A percentile compares a stretch with the other conserved stretches of the same genome.
Evolutionary conservation across 2,113 vertebrate genomes (phyloP).

Genomic region (Saguinus imperator): DNA sequence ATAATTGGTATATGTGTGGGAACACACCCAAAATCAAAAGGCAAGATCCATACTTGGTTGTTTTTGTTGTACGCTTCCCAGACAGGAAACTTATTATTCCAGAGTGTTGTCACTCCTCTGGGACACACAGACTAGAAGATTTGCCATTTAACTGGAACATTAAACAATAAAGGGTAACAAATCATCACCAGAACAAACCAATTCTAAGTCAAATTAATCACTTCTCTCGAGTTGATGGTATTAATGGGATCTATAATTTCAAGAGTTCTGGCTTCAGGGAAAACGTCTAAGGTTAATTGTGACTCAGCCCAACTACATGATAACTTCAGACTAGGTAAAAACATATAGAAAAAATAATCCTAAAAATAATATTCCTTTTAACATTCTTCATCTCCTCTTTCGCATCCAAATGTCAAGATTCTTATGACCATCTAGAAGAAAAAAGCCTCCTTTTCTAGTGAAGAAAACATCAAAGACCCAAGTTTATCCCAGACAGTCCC

Average conservation of each 20-base stretch:
- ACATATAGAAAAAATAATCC: not conserved
- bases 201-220: not conserved
- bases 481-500: not conserved
- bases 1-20: not conserved
- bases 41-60: not conserved
- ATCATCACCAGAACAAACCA: slow-evolving; percentile 11
- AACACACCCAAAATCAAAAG: not conserved
- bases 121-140: slow-evolving; percentile 58
- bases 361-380: not conserved
- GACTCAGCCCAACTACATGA: not conserved
- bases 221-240: not conserved
- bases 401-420: not conserved
- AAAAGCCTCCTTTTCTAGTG: not conserved
- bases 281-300: not conserved
- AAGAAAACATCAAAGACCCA: not conserved
- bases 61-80: slow-evolving; percentile 64
- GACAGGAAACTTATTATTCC: slow-evolving; percentile 57
- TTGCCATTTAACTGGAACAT: slow-evolving; percentile 62
- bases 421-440: not conserved
- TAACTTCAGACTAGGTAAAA: slow-evolving; percentile 4
- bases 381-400: not conserved
- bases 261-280: slow-evolving; percentile 14
- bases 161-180: slow-evolving; percentile 47
- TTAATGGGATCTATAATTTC: not conserved
- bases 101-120: slow-evolving; percentile 30